phyloP scores from a whole-genome alignment of 1,140 invertebrate genomes.

The Coelopa frigida region DNA sequence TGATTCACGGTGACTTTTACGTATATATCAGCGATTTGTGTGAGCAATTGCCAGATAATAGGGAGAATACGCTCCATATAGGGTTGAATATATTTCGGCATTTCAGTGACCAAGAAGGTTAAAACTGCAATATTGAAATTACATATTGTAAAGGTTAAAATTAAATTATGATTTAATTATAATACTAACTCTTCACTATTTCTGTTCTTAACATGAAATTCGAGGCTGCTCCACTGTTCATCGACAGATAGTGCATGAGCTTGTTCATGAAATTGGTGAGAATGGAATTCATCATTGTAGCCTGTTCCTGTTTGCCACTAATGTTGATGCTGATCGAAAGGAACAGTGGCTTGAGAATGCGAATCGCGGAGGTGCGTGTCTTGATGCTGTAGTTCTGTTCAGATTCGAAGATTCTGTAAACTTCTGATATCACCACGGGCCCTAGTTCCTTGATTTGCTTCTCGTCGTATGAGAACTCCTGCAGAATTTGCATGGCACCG shows the following conservation, averaged over 20 bases:
- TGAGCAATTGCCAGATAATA: slow-evolving; percentile 65
- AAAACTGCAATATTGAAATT: slow-evolving; percentile 40
- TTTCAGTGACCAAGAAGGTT: slow-evolving; percentile 56
- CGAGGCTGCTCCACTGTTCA: slow-evolving; percentile 52
- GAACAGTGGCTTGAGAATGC: slow-evolving; percentile 39
- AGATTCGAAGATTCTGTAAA: slow-evolving; percentile 64
- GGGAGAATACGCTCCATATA: slow-evolving; percentile 61
- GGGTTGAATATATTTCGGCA: slow-evolving; percentile 58
- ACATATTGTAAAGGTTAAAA: neutral
- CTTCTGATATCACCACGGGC: slow-evolving; percentile 68
- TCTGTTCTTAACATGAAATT: slow-evolving; percentile 67
- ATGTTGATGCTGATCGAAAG: slow-evolving; percentile 53
- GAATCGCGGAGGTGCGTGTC: slow-evolving; percentile 36
- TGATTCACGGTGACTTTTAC: slow-evolving; percentile 41
- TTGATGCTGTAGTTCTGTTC: slow-evolving; percentile 51
- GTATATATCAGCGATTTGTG: slow-evolving; percentile 55
- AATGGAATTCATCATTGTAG: slow-evolving; percentile 59
- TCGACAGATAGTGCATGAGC: slow-evolving; percentile 56
- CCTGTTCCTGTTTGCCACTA: slow-evolving; percentile 58
- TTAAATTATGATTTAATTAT: neutral
- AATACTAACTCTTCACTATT: slow-evolving; percentile 56
- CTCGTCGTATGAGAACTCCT: slow-evolving; percentile 68
- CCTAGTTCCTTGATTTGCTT: slow-evolving; percentile 63
- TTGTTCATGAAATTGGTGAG: slow-evolving; percentile 65
- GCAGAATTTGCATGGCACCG: slow-evolving; percentile 70